Percentiles rank a stretch among this genome's conserved stretches.
These are phyloP conservation scores for Cheiracanthium punctorium DNA, from an alignment of 2,888 invertebrate species.

Conservation along the genomic window DNA sequence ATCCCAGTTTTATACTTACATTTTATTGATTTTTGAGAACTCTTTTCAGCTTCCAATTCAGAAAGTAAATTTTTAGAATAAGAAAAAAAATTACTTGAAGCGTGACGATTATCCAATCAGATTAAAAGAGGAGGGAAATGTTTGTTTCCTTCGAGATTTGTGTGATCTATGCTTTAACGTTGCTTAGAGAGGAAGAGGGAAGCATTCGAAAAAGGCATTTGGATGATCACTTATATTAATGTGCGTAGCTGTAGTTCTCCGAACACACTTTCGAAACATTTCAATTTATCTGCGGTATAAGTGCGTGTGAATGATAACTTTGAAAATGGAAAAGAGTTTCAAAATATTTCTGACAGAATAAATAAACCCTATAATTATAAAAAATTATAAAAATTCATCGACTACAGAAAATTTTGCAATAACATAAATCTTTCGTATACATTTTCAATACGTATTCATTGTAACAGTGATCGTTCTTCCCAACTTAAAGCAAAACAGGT, in stretches of 20 bases:
- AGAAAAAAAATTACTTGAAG: neutral
- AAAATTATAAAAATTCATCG: too few relatives aligned
- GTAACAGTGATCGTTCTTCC: too few relatives aligned
- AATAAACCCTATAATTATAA: too few relatives aligned
- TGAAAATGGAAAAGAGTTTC: too few relatives aligned
- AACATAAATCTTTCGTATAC: too few relatives aligned
- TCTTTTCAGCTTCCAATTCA: neutral
- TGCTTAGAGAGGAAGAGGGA: neutral
- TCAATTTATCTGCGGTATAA: too few relatives aligned
- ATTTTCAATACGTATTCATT: too few relatives aligned
- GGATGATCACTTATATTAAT: neutral
- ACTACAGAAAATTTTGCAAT: too few relatives aligned
- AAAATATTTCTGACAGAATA: too few relatives aligned
- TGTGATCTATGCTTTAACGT: slow-evolving; percentile 1
- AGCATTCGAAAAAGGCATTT: neutral
- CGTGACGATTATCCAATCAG: slow-evolving; percentile 45
- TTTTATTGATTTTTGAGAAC: neutral
- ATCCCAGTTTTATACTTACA: too few relatives aligned
- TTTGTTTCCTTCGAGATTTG: slow-evolving; percentile 38
- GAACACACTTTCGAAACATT: neutral
- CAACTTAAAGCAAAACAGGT: too few relatives aligned
- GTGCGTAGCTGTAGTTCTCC: neutral
- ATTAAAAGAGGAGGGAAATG: slow-evolving; percentile 31
- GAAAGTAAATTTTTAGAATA: neutral
- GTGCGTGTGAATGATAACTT: too few relatives aligned